Conservation (phyloP, 2,113 vertebrate species). For the Furnarius figulus region DNA sequence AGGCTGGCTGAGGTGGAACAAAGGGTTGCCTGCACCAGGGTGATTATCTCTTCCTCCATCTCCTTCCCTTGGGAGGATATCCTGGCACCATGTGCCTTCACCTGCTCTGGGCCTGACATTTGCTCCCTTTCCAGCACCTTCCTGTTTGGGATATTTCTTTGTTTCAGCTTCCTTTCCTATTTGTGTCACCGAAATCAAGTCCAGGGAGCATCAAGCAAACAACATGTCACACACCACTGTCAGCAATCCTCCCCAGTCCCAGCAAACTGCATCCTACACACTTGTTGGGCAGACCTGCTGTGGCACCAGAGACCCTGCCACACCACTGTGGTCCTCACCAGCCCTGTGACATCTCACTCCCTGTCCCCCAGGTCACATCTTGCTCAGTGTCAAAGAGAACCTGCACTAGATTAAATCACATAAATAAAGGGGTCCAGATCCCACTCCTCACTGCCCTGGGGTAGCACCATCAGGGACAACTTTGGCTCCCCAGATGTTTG, state of each 20-base stretch:
- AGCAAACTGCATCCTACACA: neutral
- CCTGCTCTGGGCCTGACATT: neutral
- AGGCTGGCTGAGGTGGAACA: neutral
- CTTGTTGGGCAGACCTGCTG: accelerated
- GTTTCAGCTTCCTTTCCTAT: neutral
- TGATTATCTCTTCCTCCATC: neutral
- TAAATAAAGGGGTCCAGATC: too few relatives aligned
- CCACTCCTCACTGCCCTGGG: neutral
- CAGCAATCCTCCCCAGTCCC: neutral
- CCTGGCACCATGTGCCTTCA: neutral
- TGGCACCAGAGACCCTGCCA: neutral
- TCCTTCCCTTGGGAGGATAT: neutral
- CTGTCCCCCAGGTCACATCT: neutral
- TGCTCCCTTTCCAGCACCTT: neutral
- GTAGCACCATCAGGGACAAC: neutral
- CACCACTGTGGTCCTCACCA: accelerated
- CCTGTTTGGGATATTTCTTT: conserved; percentile 25
- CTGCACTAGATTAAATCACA: neutral
- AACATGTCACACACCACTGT: accelerated
- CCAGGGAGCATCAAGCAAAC: neutral
- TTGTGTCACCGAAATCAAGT: neutral
- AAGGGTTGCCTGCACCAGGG: accelerated
- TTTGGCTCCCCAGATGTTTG: accelerated
- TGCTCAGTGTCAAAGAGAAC: neutral
- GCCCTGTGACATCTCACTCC: neutral